These are phyloP conservation scores for Bombus superbus DNA, from an alignment of 1,140 invertebrate genomes.

Conservation along the genomic window DNA sequence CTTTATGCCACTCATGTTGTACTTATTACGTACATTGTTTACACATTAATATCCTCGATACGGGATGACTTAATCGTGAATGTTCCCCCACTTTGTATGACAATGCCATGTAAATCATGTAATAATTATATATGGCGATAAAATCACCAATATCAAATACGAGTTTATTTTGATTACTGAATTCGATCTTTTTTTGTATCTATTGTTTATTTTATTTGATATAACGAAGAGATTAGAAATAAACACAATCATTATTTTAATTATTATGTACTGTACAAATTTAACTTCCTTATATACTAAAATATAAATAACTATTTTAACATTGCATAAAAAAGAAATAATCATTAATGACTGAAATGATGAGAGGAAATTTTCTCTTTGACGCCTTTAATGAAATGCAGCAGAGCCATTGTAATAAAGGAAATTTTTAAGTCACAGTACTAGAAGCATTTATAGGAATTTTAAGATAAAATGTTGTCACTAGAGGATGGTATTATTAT, in stretches of 20 bases:
- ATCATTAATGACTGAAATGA: background rate
- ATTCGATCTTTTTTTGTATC: background rate
- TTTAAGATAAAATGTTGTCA: conserved; percentile 6
- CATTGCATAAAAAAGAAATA: background rate
- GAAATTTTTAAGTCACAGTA: background rate
- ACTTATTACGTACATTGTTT: conserved; percentile 33
- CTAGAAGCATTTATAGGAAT: background rate
- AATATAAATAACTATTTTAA: background rate
- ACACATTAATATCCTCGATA: conserved; percentile 24
- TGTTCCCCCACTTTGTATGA: background rate
- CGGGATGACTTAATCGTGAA: conserved; percentile 39
- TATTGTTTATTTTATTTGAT: background rate
- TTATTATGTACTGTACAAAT: background rate
- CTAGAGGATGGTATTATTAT: conserved; percentile 13
- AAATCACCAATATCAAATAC: background rate
- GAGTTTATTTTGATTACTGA: background rate
- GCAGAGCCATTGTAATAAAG: too few species aligned
- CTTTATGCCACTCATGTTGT: conserved; percentile 53
- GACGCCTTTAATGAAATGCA: too few species aligned
- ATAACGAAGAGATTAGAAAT: background rate
- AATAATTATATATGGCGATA: background rate
- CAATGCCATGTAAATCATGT: background rate
- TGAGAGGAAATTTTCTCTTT: background rate
- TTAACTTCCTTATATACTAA: background rate
- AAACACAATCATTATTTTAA: background rate